Evolutionary conservation across 2,797 vertebrate species (phyloP).

Genomic region (Catamblyrhynchus diadema): DNA sequence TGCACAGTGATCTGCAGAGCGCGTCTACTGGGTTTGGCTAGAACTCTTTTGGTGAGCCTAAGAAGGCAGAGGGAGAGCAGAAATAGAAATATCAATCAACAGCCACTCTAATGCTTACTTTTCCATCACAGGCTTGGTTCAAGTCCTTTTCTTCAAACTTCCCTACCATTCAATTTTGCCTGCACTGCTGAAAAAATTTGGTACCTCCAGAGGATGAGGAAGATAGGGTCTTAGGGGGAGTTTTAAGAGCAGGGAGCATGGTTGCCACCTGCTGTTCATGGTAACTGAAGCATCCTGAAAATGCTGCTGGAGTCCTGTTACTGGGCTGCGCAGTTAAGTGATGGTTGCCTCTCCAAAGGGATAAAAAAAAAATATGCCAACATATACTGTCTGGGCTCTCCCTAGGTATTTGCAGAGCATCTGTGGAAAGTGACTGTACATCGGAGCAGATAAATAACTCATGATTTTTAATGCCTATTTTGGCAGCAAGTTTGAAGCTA

Average conservation of each 20-base stretch:
- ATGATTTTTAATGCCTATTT: slow-evolving; percentile 50
- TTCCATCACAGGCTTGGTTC: neutral
- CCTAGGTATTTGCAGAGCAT: neutral
- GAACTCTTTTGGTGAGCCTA: neutral
- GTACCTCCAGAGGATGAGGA: neutral
- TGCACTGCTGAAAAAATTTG: neutral
- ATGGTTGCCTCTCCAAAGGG: neutral
- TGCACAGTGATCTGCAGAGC: neutral
- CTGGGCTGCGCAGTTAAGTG: neutral
- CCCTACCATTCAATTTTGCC: neutral
- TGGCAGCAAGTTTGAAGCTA: slow-evolving; percentile 22
- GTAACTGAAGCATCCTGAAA: neutral
- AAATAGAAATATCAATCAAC: neutral
- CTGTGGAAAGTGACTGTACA: neutral
- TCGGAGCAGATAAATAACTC: slow-evolving; percentile 35
- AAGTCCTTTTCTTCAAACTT: neutral
- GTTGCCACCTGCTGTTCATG: slow-evolving; percentile 45
- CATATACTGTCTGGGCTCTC: neutral
- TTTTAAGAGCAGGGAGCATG: neutral
- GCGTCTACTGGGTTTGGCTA: neutral
- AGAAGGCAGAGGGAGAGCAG: neutral
- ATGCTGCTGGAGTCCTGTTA: neutral
- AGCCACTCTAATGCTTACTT: neutral
- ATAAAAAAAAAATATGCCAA: neutral
- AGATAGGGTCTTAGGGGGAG: neutral